Evolutionary conservation across 2,888 invertebrate genomes (phyloP).

Genomic region (Dolichomitus sp.): DNA sequence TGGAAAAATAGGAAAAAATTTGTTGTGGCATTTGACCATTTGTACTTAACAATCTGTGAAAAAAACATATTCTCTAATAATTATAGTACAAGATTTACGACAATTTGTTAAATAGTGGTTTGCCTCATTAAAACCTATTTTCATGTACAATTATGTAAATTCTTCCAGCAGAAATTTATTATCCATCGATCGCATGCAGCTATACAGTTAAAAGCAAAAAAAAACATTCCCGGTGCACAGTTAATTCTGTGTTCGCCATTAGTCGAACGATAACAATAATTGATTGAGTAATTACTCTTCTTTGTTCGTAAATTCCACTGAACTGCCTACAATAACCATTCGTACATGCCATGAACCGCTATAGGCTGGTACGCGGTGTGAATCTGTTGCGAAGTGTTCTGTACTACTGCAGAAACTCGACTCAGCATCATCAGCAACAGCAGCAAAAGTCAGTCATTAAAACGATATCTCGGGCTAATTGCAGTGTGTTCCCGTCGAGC

Average conservation of each 20-base stretch:
- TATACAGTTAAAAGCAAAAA: not conserved
- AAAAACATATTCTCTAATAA: not conserved
- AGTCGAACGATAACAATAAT: conserved; percentile 28
- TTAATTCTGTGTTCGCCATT: conserved; percentile 2
- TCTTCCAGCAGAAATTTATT: not conserved
- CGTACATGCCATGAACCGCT: not conserved
- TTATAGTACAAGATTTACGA: not conserved
- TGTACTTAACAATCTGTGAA: not conserved
- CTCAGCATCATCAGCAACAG: conserved; percentile 9
- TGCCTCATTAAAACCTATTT: not conserved
- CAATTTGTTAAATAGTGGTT: not conserved
- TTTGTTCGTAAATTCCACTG: conserved; percentile 18
- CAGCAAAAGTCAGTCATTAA: conserved; percentile 52
- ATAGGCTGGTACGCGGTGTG: conserved; percentile 1
- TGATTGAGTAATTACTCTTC: conserved; percentile 38
- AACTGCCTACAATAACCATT: conserved; percentile 18
- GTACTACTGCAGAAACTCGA: conserved; percentile 36
- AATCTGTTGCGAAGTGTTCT: conserved; percentile 33
- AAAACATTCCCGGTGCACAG: not conserved
- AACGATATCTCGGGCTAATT: conserved; percentile 66
- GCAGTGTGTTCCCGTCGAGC: conserved; percentile 55
- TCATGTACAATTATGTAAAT: not conserved
- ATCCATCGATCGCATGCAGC: not conserved
- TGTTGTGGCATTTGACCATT: not conserved
- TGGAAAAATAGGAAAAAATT: not conserved